Conservation (phyloP, 2,113 vertebrate species). For the Eonycteris spelaea region DNA sequence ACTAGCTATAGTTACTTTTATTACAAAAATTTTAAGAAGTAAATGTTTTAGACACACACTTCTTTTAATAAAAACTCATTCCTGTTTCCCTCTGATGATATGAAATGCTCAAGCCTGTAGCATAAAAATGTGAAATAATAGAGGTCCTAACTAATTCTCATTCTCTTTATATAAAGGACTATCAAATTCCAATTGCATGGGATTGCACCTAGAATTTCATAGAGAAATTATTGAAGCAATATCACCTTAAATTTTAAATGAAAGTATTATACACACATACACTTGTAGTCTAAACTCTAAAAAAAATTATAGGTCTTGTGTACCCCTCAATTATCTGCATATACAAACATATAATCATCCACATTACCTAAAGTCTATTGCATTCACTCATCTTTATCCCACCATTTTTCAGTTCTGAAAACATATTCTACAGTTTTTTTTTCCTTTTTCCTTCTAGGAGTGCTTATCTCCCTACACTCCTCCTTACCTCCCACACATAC, state of each 20-base stretch:
- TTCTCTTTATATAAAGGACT: not conserved
- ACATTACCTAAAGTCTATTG: not conserved
- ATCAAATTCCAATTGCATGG: not conserved
- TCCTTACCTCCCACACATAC: accelerated
- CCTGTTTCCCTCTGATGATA: not conserved
- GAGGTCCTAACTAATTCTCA: not conserved
- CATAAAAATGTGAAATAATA: not conserved
- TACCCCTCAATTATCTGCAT: not conserved
- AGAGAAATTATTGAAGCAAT: not conserved
- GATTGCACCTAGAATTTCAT: not conserved
- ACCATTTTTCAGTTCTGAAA: not conserved
- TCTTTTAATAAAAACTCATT: not conserved
- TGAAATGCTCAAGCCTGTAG: not conserved
- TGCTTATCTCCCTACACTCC: not conserved
- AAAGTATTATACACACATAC: not conserved
- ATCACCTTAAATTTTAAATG: not conserved
- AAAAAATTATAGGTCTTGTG: not conserved
- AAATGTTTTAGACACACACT: not conserved
- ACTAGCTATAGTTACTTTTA: not conserved
- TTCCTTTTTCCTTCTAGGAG: not conserved
- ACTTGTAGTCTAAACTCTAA: not conserved
- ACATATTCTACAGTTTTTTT: not conserved
- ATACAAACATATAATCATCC: not conserved
- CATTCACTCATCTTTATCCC: not conserved
- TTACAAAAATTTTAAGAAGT: not conserved